Conservation (phyloP, 2,113 vertebrate species). For the Andinoacara biseriatus region DNA sequence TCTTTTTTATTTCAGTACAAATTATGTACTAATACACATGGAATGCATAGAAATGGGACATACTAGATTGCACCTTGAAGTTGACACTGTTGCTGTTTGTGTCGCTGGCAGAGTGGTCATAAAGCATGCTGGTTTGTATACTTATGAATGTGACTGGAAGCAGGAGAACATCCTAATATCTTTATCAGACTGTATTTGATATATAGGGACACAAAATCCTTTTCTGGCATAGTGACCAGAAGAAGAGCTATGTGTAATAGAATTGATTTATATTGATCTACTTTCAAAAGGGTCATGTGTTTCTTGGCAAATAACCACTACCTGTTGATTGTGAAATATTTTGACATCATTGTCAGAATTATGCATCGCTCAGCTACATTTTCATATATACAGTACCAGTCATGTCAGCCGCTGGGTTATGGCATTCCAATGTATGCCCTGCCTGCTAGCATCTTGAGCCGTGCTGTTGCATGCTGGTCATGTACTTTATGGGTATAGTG, state of each 20-base stretch:
- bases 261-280: neutral
- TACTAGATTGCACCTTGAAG: neutral
- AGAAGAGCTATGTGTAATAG: neutral
- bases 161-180: neutral
- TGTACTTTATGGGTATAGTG: neutral
- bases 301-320: neutral
- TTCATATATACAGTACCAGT: neutral
- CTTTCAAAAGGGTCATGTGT: neutral
- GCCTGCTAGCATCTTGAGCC: too few relatives aligned
- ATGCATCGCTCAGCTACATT: neutral
- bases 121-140: neutral
- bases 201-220: neutral
- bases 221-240: neutral
- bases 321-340: neutral
- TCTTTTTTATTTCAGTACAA: neutral
- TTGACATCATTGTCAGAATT: neutral
- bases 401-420: too few relatives aligned
- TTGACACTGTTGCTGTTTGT: neutral
- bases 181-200: neutral
- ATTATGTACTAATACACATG: neutral
- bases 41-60: neutral
- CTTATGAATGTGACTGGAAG: neutral
- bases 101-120: neutral
- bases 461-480: too few relatives aligned
- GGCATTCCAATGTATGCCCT: too few relatives aligned